Base-by-base conservation (phyloP, 1,140 invertebrate genomes). In the Cydia fagiglandana region DNA sequence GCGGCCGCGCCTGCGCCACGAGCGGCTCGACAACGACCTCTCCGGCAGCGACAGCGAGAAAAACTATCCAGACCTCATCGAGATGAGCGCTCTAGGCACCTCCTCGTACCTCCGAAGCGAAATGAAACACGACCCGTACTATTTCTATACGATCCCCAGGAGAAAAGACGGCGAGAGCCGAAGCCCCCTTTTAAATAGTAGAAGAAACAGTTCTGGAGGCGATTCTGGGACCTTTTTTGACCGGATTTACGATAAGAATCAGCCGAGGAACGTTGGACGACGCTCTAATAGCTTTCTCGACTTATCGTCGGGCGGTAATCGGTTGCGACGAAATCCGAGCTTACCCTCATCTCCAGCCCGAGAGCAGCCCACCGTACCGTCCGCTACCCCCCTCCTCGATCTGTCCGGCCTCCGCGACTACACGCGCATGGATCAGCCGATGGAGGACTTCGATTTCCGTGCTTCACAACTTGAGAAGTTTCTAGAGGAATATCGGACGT, bases 401-500 rank as follows among this genome's bases (percentile, higher is more conserved):
- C 84, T 94, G 13, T 92, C 92, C 12, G 91, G 92, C 20, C 88
- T 94, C 13, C 84, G 90, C 75, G 89, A 91, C 74, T 92, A 93
- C 70, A 88, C 89, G 1, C 84, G 89, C 5, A 84, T 88, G 1
- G 89, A 89, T 20, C 92, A 93, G 78, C 93, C 94, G 2, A 88
- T 94, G 34, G 89, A 92, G 28, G 90, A 92, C 73, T 96, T 96
- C 84, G 96, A 96, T 81, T 96, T 96, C 86, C 95, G 96, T 86
- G 95, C 96, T 0, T 95, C 96, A 4, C 96, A 97, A 84, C 88
- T 97, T 64, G 96, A 96, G 83, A 94, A 95, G 45, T 96, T 96
- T 86, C 93, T 96, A 38, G 95, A 96, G 83, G 96, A 97, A 82
- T 97, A 97, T 83, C 93, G 95, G 79, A 95, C 93, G 81, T 93